phyloP scores from a whole-genome alignment of 2,113 vertebrate species.

The Eurypyga helias region DNA sequence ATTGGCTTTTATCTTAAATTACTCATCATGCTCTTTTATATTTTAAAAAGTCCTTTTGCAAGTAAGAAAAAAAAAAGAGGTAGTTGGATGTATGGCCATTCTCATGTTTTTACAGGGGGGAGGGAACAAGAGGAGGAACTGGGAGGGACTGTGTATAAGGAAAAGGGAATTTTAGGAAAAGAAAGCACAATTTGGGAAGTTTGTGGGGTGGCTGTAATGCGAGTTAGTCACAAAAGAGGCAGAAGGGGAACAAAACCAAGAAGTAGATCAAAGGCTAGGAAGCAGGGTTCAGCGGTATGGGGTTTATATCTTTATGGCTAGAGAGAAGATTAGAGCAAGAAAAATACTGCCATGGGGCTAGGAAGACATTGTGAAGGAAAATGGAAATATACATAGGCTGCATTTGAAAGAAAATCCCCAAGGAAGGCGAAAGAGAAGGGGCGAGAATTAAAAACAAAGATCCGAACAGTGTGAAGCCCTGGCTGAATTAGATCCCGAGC shows the following conservation, averaged over 20 bases:
- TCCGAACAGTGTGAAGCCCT: conserved; percentile 20
- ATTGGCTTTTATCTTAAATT: conserved; percentile 63
- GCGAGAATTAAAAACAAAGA: conserved; percentile 38
- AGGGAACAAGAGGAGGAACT: conserved; percentile 11
- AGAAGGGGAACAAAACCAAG: conserved; percentile 71
- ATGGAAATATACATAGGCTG: conserved; percentile 51
- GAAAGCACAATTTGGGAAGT: conserved; percentile 43
- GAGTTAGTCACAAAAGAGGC: conserved; percentile 67
- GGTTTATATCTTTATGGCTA: conserved; percentile 68
- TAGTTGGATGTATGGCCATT: neutral
- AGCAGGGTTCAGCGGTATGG: conserved; percentile 42
- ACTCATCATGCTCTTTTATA: conserved; percentile 11
- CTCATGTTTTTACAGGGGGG: conserved; percentile 5
- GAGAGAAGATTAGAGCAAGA: conserved; percentile 71
- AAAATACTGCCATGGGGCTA: conserved; percentile 66
- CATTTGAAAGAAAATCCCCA: conserved; percentile 61
- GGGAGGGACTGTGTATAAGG: neutral
- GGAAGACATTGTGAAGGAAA: conserved; percentile 63
- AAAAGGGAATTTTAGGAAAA: conserved; percentile 26
- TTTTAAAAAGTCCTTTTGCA: conserved; percentile 23
- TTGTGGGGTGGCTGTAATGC: conserved; percentile 46
- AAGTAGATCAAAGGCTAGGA: conserved; percentile 67
- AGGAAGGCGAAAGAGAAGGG: conserved; percentile 40
- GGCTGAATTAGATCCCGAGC: neutral
- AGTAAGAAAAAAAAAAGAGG: neutral